phyloP scores from a whole-genome alignment of 2,888 invertebrate genomes.

The Cylindroiulus punctatus region DNA sequence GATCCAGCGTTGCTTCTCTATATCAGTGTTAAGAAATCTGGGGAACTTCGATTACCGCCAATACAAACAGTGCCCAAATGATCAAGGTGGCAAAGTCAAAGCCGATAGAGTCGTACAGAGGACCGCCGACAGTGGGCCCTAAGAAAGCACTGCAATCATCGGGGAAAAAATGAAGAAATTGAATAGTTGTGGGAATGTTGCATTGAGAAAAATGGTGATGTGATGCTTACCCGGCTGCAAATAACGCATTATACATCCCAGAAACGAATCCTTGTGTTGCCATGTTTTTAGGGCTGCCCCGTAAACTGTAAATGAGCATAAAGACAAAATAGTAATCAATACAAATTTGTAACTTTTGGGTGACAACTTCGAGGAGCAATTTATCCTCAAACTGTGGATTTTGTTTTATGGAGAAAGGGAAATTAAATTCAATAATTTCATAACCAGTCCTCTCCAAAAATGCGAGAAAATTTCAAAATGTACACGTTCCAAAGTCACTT shows the following conservation, averaged over 20 bases:
- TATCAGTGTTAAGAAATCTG: not conserved
- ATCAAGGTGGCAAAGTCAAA: slow-evolving; percentile 50
- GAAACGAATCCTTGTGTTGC: slow-evolving; percentile 54
- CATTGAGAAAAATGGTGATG: not conserved
- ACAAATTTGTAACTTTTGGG: not conserved
- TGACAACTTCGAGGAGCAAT: no score
- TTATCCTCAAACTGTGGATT: no score
- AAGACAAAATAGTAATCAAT: not conserved
- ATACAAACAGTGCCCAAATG: slow-evolving; percentile 11
- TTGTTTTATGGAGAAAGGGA: no score
- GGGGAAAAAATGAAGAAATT: no score
- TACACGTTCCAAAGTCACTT: not conserved
- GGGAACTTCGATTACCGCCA: slow-evolving; percentile 5
- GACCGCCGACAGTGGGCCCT: slow-evolving; percentile 54
- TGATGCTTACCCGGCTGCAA: slow-evolving; percentile 51
- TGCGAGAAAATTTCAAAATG: no score
- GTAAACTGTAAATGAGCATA: not conserved
- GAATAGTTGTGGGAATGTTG: no score
- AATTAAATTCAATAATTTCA: no score
- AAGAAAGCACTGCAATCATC: slow-evolving; percentile 51
- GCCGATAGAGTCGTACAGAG: slow-evolving; percentile 54
- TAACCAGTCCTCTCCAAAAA: no score
- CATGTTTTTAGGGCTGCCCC: slow-evolving; percentile 49
- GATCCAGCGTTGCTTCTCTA: not conserved
- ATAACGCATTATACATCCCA: slow-evolving; percentile 54